Evolutionary conservation across 2,888 invertebrate genomes (phyloP), one percentile per base, ranked within the genome.

Genomic region (Polylopha cassiicola): DNA sequence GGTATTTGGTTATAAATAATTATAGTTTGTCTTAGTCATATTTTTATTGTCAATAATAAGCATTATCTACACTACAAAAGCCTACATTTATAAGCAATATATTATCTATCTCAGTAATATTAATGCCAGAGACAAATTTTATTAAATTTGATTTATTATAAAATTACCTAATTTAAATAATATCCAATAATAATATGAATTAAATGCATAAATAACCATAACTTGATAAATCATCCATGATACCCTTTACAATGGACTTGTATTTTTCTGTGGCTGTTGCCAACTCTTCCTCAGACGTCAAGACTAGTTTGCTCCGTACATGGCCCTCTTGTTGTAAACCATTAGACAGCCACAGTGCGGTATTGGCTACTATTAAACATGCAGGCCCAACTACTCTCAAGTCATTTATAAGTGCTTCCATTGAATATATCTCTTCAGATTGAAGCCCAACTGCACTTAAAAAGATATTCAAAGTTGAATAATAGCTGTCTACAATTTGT

Each of bases 241-340:
- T 74, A 21, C 52, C 54, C 39, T 53, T 61, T 10, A 84, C 58
- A 15, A 65, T 61, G 10, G 43, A 47, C 47, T 57, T 79, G 47
- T 79, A 84, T 29, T 51, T 55, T 3, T 58, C 42, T 3, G 55
- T 50, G 22, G 81, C 80, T 4, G 34, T 33, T 3, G 53, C 38
- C 41, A 61, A 71, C 37, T 80, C 77, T 37, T 62, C 60, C 1
- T 54, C 47, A 2, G 68, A 73, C 0, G 38, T 51, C 24, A 50
- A 68, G 13, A 69, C 44, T 3, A 51, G 47, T 47, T 77, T 84
- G 46, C 82, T 84, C 28, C 62, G 65, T 0, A 84, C 75, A 65
- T 81, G 77, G 0, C 84, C 85, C 39, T 77, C 82, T 51, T 75
- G 60, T 47, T 84, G 84, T 20, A 82, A 48, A 0, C 84, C 84